Conservation (phyloP, 2,113 vertebrate species). For the Psophia crepitans region DNA sequence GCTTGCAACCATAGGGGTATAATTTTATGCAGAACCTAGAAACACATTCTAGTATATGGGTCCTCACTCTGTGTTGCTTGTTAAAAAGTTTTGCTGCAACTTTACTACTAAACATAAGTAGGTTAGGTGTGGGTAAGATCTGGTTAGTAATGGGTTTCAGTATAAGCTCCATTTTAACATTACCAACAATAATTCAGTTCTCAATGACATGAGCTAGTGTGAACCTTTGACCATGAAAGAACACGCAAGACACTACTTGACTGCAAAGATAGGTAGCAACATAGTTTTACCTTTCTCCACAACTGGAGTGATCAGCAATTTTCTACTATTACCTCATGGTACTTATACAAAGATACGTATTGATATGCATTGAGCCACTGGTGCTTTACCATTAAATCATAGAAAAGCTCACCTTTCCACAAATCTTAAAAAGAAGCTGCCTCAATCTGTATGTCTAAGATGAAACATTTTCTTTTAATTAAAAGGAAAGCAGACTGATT, state of each 20-base stretch:
- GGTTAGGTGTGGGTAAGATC: neutral
- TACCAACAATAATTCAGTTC: neutral
- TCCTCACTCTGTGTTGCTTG: neutral
- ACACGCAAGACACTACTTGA: neutral
- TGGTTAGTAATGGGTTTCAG: neutral
- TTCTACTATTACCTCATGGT: neutral
- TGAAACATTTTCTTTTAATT: slow-evolving; percentile 46
- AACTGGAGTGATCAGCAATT: neutral
- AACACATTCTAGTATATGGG: neutral
- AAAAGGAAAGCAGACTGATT: slow-evolving; percentile 10
- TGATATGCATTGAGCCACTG: neutral
- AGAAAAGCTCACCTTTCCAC: neutral
- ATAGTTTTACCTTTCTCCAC: neutral
- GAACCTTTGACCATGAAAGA: neutral
- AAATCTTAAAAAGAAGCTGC: slow-evolving; percentile 11
- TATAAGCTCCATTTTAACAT: neutral
- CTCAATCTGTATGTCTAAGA: slow-evolving; percentile 36
- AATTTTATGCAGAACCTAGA: neutral
- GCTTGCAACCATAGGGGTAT: neutral
- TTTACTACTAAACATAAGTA: neutral
- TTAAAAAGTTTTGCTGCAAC: neutral
- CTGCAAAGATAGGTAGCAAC: neutral
- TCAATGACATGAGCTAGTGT: neutral
- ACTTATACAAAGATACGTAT: neutral
- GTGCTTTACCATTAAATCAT: neutral